Evolutionary conservation across 2,113 vertebrate species (phyloP).

Genomic region (Anhinga anhinga): DNA sequence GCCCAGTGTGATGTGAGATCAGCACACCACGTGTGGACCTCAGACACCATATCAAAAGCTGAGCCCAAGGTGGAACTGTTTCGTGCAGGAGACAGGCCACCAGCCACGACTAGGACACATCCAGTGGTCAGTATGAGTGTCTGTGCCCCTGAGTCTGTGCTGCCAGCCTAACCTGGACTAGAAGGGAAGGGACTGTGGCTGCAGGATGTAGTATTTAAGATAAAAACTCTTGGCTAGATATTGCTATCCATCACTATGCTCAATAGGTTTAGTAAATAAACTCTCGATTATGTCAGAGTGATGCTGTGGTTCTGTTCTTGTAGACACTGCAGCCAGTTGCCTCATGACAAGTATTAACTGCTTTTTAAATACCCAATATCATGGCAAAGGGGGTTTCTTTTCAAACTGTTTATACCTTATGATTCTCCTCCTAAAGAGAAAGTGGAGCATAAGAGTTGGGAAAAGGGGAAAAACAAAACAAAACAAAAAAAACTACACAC

Average conservation of each 20-base stretch:
- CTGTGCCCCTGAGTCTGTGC: background rate
- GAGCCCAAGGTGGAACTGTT: background rate
- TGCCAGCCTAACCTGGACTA: background rate
- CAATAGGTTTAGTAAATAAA: background rate
- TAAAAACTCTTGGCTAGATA: background rate
- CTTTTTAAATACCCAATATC: background rate
- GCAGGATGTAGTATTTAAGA: background rate
- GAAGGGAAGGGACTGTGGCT: background rate
- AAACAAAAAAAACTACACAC: too few relatives aligned
- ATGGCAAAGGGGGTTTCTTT: background rate
- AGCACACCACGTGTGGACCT: rapidly evolving
- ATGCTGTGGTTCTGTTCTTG: background rate
- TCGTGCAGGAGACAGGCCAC: background rate
- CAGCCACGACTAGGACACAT: background rate
- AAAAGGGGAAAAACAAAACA: too few relatives aligned
- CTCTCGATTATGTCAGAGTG: background rate
- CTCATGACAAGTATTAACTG: background rate
- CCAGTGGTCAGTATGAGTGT: too few relatives aligned
- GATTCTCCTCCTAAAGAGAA: background rate
- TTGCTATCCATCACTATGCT: background rate
- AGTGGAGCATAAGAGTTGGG: background rate
- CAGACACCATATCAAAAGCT: background rate
- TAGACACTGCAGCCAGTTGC: background rate
- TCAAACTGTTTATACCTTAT: background rate
- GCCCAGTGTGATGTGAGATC: rapidly evolving